These are phyloP conservation scores for Pipistrellus pygmaeus DNA, from an alignment of 2,797 vertebrate genomes.

Conservation along the genomic window DNA sequence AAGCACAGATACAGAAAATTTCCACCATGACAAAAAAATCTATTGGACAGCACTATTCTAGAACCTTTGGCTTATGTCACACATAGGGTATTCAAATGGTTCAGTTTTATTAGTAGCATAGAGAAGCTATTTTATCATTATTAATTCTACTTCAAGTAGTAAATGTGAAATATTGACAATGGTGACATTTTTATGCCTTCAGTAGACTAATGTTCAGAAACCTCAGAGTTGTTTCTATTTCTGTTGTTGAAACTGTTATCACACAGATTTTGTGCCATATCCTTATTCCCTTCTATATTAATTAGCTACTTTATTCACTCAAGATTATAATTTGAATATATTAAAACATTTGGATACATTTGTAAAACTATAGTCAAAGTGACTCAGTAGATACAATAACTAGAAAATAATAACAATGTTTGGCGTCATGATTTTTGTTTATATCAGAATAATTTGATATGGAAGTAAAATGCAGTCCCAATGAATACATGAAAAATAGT, in stretches of 20 bases:
- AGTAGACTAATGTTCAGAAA: not conserved
- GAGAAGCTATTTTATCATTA: conserved; percentile 34
- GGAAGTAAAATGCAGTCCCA: not conserved
- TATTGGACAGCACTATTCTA: not conserved
- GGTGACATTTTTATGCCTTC: not conserved
- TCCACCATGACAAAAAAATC: not conserved
- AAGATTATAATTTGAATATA: not conserved
- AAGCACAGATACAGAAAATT: not conserved
- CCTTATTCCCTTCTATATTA: not conserved
- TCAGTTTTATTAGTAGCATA: not conserved
- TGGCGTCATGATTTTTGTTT: not conserved
- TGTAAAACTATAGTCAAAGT: not conserved
- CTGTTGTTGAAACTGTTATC: not conserved
- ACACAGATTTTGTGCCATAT: not conserved
- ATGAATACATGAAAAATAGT: not conserved
- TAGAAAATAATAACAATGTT: not conserved
- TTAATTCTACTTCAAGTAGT: not conserved
- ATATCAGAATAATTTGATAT: not conserved
- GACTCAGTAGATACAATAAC: not conserved
- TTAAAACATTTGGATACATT: not conserved
- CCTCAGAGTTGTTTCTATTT: not conserved
- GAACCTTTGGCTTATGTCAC: not conserved
- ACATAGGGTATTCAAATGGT: not conserved
- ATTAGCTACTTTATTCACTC: not conserved
- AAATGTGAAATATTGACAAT: not conserved